Conservation (phyloP, 2,888 invertebrate genomes). For the Noctuana brunneofusca region DNA sequence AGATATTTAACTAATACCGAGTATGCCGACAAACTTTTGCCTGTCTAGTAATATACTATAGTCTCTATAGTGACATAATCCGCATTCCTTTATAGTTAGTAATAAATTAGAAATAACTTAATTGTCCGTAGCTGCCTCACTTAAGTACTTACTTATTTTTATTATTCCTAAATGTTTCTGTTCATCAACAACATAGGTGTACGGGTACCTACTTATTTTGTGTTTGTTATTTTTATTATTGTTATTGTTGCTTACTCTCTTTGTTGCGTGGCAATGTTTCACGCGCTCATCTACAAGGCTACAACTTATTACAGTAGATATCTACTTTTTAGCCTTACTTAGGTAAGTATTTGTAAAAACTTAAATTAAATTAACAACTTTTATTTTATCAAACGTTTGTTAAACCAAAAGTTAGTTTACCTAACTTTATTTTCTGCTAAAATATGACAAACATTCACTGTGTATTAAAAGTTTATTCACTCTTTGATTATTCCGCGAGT, state of each 20-base stretch:
- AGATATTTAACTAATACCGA: conserved; percentile 12
- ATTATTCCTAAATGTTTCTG: neutral
- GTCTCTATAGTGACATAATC: conserved; percentile 44
- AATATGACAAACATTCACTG: neutral
- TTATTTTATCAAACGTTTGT: too few relatives aligned
- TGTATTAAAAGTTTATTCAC: neutral
- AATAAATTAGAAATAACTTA: conserved; percentile 13
- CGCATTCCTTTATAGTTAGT: conserved; percentile 38
- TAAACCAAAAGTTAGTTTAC: too few relatives aligned
- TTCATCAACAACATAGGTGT: too few relatives aligned
- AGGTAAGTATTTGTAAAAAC: too few relatives aligned
- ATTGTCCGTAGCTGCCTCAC: neutral
- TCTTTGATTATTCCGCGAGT: neutral
- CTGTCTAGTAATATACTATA: too few relatives aligned
- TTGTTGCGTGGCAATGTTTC: too few relatives aligned
- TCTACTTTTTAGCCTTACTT: neutral
- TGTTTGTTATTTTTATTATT: too few relatives aligned
- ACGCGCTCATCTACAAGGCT: conserved; percentile 8
- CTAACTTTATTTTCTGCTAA: neutral
- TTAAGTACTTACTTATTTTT: neutral
- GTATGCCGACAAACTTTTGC: conserved; percentile 9
- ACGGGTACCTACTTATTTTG: too few relatives aligned
- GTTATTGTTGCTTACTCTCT: too few relatives aligned
- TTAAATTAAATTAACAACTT: too few relatives aligned
- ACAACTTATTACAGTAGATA: neutral